Base-by-base conservation (phyloP, 2,797 vertebrate species). In the Enteromius argenteus region DNA sequence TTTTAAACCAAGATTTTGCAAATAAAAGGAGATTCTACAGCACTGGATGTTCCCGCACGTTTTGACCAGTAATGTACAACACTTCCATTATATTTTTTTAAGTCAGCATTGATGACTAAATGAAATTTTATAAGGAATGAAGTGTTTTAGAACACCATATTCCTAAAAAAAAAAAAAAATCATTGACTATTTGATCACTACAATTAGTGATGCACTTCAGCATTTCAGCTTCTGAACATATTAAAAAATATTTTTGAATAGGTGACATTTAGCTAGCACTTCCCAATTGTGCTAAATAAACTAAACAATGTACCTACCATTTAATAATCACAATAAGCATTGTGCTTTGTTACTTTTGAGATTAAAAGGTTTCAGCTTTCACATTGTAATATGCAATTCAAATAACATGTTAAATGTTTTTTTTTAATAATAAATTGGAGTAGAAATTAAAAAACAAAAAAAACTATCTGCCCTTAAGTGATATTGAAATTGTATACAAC, bases 11-110 rank as follows among this genome's bases (percentile, higher is more conserved):
- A 49, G 27, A 79, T 68, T 67, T 32, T 53, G 58, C 58, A 27
- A 27, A 60, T 60, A 60, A 60, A 60, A 5, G n/a, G 58, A 23
- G 58, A 27, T 60, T 60, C 23, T 14, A 83, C 86, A 83, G 77
- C 84, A 86, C 81, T 90, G 92, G 91, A 90, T 88, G 91, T 89
- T 91, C 72, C 87, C 79, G 30, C 5, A 32, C 23, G 4, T 13
- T 86, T 56, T 37, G 5, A 56, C 15, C 27, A 46, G 14, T 10
- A 21, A 17, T 49, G 32, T 73, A 6, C 14, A 9, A 49, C 15
- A 73, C 15, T 51, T 23, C 19, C 67, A 23, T 69, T 7, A 42
- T 69, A 23, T 69, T 39, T 69, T 69, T 69, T 11, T n/a, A 27
- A 23, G 69, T 72, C 23, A 0, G 7, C 15, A 3, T 0, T 32